Evolutionary conservation across 2,888 invertebrate species (phyloP).

Genomic region (Drosophila mimetica): DNA sequence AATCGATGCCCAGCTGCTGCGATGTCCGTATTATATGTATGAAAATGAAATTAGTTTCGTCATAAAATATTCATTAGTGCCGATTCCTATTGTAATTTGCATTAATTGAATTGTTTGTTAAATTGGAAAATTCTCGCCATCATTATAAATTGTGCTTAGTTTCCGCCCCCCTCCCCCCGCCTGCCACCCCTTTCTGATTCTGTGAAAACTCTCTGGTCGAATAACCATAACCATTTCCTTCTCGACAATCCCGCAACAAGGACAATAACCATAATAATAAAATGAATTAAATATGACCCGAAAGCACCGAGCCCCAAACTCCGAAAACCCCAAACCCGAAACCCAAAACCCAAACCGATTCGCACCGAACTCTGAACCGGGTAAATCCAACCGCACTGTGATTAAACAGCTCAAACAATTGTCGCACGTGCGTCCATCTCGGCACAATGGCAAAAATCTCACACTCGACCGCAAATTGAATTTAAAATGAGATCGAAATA

Average conservation of each 20-base stretch:
- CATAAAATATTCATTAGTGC: conserved; percentile 80
- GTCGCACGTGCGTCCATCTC: conserved; percentile 58
- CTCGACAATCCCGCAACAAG: conserved; percentile 40
- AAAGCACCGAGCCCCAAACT: conserved; percentile 2
- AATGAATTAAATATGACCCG: conserved; percentile 76
- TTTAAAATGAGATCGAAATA: conserved; percentile 62
- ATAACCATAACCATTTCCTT: conserved; percentile 52
- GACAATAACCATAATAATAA: conserved; percentile 74
- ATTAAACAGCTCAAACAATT: conserved; percentile 72
- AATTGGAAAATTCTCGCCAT: conserved; percentile 67
- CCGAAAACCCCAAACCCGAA: conserved; percentile 2
- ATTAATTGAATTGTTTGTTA: conserved; percentile 81
- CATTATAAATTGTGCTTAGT: conserved; percentile 55
- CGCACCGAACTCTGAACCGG: conserved; percentile 1
- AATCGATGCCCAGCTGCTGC: conserved; percentile 61
- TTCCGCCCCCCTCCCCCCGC: conserved; percentile 17
- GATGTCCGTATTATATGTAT: conserved; percentile 31
- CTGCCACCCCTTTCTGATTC: too few species aligned
- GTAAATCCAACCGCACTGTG: conserved; percentile 62
- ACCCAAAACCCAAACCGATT: conserved; percentile 22
- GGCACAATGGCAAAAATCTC: conserved; percentile 50
- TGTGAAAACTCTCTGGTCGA: conserved; percentile 40
- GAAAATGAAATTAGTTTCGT: conserved; percentile 77
- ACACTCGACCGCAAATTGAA: conserved; percentile 62
- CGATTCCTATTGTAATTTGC: conserved; percentile 71